Evolutionary conservation across 2,888 invertebrate species (phyloP), one percentile per base, ranked within the genome.

Genomic region (Pristionchus exspectatus): DNA sequence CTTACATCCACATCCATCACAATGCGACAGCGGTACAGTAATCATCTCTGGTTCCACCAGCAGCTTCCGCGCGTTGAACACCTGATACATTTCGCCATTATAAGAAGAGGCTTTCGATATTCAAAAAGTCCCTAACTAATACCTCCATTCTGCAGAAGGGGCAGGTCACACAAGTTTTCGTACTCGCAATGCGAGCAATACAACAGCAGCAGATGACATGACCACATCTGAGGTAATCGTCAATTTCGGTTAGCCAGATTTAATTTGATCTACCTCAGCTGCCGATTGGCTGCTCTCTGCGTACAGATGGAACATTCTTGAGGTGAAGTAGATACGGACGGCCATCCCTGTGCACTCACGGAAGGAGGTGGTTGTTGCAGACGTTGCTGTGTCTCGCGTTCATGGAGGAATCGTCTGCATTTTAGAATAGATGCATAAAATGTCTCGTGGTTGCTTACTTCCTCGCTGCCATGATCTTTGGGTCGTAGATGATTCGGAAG

Each of bases 171-270:
- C 50, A 63, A 0, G 38, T 9, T 27, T 88, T 88, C 27, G 21
- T 56, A 9, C 56, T 59, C 27, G 87, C 50, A 18, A 89, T 83
- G 1, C 30, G 59, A 12, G 59, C 27, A 54, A 91, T 84, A 69
- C 91, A 91, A 44, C 91, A 91, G 89, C 91, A 91, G 44, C 91
- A 91, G 18, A 91, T 90, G 38, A 63, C 44, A 27, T 89, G 89
- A 21, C 89, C 89, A 33, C 89, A 89, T 38, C 89, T 89, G 66
- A 33, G 59, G 5, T 16, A 12, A 24, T 4, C 21, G 27, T 27
- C 5, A 16, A n/a, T 30, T 14, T 83, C 81, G 83, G 33, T 77
- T 56, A 38, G 21, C 44, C 18, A 30, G 21, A n/a, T 12, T 44
- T 14, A 1, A 33, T 27, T 18, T 86, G 90, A 30, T 87, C 90